A percentile compares a stretch with the other conserved stretches of the same genome.
phyloP scores from a whole-genome alignment of 2,888 invertebrate species.

The Sarcophaga caerulescens region DNA sequence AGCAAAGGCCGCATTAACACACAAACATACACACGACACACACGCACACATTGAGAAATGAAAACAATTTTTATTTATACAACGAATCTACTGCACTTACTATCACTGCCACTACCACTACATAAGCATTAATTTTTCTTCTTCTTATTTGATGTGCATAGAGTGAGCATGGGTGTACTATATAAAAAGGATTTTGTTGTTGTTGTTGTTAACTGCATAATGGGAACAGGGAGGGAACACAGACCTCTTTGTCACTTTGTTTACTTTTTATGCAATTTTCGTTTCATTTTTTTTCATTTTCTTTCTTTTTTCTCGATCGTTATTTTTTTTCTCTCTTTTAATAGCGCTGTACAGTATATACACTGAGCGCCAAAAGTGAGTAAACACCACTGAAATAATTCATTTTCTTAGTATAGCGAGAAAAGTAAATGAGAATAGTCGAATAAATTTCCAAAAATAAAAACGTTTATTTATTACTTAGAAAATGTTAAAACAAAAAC shows the following conservation, averaged over 20 bases:
- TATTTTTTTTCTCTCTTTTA: conserved; percentile 36
- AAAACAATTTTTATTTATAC: conserved; percentile 17
- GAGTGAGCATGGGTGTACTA: not conserved
- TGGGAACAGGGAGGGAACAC: conserved; percentile 29
- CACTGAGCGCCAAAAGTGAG: too few relatives aligned
- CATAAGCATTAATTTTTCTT: conserved; percentile 71
- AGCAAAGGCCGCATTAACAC: not conserved
- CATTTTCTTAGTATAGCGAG: too few relatives aligned
- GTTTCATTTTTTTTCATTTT: conserved; percentile 59
- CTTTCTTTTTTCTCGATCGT: conserved; percentile 42
- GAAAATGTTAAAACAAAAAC: too few relatives aligned
- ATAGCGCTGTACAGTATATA: conserved; percentile 9
- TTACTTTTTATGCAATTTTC: conserved; percentile 57
- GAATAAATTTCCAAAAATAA: too few relatives aligned
- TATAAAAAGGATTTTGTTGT: not conserved
- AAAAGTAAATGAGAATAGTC: too few relatives aligned
- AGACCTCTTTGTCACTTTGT: conserved; percentile 61
- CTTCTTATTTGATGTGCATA: conserved; percentile 56
- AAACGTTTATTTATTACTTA: too few relatives aligned
- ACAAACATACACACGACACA: not conserved
- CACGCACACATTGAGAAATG: not conserved
- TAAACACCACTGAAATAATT: too few relatives aligned
- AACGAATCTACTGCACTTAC: not conserved
- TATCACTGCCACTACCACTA: not conserved
- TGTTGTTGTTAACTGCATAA: conserved; percentile 34